Base-by-base conservation (phyloP, 2,888 invertebrate genomes). In the Tetragnatha montana region DNA sequence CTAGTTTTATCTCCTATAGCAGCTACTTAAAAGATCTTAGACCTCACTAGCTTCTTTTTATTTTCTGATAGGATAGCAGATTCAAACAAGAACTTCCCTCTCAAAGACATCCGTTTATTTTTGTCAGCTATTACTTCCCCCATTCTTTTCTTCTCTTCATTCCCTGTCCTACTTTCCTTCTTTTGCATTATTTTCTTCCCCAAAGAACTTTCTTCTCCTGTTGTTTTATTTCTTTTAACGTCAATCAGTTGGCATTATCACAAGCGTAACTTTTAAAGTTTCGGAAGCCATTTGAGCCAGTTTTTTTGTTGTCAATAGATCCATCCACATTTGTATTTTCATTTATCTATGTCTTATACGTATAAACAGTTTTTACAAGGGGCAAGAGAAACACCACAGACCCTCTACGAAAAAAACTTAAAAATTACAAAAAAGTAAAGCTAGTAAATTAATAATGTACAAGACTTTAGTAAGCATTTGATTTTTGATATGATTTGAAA, bases 51-150 rank as follows among this genome's bases (percentile, higher is more conserved):
- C 4, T 10, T 60, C 17, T 60, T 60, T 60, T 60, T 60, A 60
- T 60, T 60, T 35, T 60, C 60, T 60, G 60, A 17, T 60, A 60
- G 60, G 60, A 60, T 60, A 6, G 60, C 14, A 60, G 60, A 60
- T 17, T 17, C 60, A 60, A 60, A 60, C 60, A 60, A 60, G 60
- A 60, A 17, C 60, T 35, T 35, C 35, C 35, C 4, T 35, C 35
- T 60, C 60, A 60, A 60, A 60, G 60, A 60, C 60, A 60, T 60
- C 60, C 60, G 60, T 60, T 60, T 60, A 60, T 60, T 60, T 60
- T 60, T 60, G 60, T 60, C 60, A 60, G 60, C 60, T 60, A 60
- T 60, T 60, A 60, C 60, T 60, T 60, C 12, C 12, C 60, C 60
- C 60, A 60, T 60, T 60, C 60, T 60, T 60, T 60, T 60, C 60